Conservation (phyloP, 2,113 vertebrate species). For the Illadopsis cleaveri region DNA sequence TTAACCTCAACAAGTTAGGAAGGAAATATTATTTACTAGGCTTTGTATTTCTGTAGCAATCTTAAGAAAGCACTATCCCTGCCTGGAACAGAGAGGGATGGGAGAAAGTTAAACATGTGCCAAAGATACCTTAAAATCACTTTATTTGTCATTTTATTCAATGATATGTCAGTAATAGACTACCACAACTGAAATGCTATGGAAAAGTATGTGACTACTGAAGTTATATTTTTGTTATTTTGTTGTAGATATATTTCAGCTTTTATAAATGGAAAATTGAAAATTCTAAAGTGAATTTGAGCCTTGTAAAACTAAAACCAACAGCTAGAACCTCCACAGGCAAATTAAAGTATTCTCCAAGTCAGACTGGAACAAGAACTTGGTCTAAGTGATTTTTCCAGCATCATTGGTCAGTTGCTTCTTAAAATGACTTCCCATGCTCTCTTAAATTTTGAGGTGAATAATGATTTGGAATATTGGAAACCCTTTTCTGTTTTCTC, state of each 20-base stretch:
- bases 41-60: background rate
- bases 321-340: background rate
- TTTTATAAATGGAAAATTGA: background rate
- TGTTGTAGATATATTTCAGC: background rate
- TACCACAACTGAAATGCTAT: background rate
- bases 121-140: background rate
- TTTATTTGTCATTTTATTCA: background rate
- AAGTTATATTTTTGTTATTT: background rate
- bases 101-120: background rate
- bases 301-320: background rate
- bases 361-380: background rate
- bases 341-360: background rate
- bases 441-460: background rate
- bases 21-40: background rate
- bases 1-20: background rate
- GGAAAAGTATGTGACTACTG: background rate
- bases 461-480: background rate
- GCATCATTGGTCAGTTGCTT: background rate
- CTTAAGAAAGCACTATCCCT: background rate
- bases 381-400: background rate
- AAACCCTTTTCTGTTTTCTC: background rate
- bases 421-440: background rate
- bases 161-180: background rate
- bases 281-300: background rate
- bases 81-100: background rate